These are phyloP conservation scores for Psix sp. DNA, from an alignment of 1,140 invertebrate genomes.

Conservation along the genomic window DNA sequence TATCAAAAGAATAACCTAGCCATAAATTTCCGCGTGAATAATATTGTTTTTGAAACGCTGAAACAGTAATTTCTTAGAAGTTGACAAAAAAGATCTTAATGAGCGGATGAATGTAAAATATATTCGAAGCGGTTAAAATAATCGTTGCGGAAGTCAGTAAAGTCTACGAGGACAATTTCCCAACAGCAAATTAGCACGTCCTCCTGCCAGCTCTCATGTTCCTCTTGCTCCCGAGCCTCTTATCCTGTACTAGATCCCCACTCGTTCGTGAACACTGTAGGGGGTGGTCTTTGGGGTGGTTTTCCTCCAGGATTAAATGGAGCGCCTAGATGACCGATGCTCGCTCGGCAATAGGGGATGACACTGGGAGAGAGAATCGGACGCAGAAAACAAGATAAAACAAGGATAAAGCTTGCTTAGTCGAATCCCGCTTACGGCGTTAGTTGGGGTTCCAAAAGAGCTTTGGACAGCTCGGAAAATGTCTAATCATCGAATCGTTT, in stretches of 20 bases:
- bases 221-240: conserved; percentile 50
- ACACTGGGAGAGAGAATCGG: conserved; percentile 52
- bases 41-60: too few relatives aligned
- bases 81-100: conserved; percentile 27
- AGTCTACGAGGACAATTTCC: conserved; percentile 68
- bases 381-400: conserved; percentile 74
- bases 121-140: conserved; percentile 51
- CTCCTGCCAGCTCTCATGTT: conserved; percentile 48
- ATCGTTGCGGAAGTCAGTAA: conserved; percentile 63
- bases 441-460: conserved; percentile 55
- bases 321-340: conserved; percentile 77
- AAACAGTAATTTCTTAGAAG: too few relatives aligned
- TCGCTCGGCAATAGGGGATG: conserved; percentile 57
- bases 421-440: conserved; percentile 52
- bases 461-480: conserved; percentile 56
- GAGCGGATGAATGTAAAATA: conserved; percentile 40
- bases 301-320: conserved; percentile 75
- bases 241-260: conserved; percentile 69
- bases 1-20: too few relatives aligned
- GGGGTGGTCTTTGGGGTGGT: too few relatives aligned
- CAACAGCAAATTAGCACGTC: conserved; percentile 70
- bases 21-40: too few relatives aligned
- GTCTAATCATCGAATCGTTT: conserved; percentile 59
- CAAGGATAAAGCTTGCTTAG: conserved; percentile 71
- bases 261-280: conserved; percentile 66